These are phyloP conservation scores for Dendrolimus houi DNA, from an alignment of 2,888 invertebrate genomes.

Conservation along the genomic window DNA sequence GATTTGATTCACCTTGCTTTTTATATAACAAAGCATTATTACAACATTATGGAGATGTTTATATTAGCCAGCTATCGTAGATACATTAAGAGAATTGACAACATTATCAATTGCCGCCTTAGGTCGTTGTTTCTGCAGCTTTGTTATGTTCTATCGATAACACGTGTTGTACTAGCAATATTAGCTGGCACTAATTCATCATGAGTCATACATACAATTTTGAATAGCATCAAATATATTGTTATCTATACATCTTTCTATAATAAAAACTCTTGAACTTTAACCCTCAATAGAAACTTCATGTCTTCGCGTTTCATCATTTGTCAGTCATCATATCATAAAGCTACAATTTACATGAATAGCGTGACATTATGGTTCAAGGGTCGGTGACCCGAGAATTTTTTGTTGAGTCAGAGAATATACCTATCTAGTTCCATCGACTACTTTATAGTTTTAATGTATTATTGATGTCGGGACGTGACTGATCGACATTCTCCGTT, in stretches of 20 bases:
- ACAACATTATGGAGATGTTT: too few relatives aligned
- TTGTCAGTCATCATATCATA: conserved; percentile 41
- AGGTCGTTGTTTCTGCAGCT: not conserved
- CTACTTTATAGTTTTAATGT: conserved; percentile 16
- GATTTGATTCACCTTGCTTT: too few relatives aligned
- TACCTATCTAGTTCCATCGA: conserved; percentile 3
- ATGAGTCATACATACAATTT: conserved; percentile 24
- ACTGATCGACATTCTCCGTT: conserved; percentile 37
- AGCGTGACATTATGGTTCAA: conserved; percentile 23
- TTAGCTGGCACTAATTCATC: conserved; percentile 15
- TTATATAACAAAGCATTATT: too few relatives aligned
- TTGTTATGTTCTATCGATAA: conserved; percentile 6
- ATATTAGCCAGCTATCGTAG: too few relatives aligned
- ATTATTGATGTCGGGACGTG: conserved; percentile 40
- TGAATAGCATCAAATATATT: conserved; percentile 14
- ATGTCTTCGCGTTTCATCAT: conserved; percentile 33
- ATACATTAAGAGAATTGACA: too few relatives aligned
- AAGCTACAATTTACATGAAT: conserved; percentile 36
- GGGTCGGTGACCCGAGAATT: conserved; percentile 27
- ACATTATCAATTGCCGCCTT: not conserved
- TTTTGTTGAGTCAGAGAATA: conserved; percentile 2
- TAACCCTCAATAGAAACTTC: conserved; percentile 29
- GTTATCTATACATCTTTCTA: conserved; percentile 10
- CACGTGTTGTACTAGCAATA: conserved; percentile 19
- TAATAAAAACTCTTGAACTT: conserved; percentile 33